These are phyloP conservation scores for Catagonus wagneri DNA, from an alignment of 2,113 vertebrate species.

Conservation along the genomic window DNA sequence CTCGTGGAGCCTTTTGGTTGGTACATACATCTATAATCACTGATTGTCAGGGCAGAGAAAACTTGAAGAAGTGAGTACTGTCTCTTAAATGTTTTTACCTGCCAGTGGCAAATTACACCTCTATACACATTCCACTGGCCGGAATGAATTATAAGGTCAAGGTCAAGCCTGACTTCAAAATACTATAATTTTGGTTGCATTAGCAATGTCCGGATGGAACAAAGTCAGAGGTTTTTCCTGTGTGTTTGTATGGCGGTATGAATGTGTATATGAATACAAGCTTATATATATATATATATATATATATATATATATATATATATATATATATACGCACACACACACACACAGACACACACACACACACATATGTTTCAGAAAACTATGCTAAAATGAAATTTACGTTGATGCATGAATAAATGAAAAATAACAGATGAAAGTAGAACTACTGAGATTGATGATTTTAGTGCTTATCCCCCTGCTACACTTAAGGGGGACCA, in stretches of 20 bases:
- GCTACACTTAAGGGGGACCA: background rate
- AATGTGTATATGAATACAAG: background rate
- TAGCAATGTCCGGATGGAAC: background rate
- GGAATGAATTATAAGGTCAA: background rate
- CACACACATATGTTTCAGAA: background rate
- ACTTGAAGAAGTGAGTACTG: background rate
- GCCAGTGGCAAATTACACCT: background rate
- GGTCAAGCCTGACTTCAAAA: background rate
- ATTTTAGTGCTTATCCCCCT: background rate
- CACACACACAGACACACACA: background rate
- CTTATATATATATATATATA: rapidly evolving
- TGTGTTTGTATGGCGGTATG: background rate
- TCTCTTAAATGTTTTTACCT: background rate
- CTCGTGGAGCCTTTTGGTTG: rapidly evolving
- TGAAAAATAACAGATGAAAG: background rate
- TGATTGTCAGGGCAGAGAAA: background rate
- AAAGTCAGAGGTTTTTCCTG: background rate
- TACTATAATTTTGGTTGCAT: background rate
- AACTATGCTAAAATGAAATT: background rate
- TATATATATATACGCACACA: too few species aligned
- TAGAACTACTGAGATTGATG: background rate
- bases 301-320: too few species aligned
- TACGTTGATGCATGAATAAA: background rate
- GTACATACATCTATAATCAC: background rate
- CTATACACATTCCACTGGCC: background rate